phyloP scores from a whole-genome alignment of 2,113 vertebrate genomes.

The Passer domesticus region DNA sequence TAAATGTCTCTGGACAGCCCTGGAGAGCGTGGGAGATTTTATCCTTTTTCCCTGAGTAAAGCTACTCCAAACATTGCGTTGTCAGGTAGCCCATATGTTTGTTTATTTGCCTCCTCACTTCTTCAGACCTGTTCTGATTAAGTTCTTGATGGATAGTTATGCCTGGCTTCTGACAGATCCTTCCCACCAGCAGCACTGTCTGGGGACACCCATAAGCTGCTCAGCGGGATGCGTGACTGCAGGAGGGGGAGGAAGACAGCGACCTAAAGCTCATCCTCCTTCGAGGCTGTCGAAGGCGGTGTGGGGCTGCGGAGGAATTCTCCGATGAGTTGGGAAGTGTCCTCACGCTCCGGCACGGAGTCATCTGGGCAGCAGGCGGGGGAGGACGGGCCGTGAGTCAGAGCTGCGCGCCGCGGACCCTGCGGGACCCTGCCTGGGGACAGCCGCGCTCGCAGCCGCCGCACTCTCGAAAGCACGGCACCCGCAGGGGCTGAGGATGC shows the following conservation, averaged over 20 bases:
- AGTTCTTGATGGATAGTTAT: background rate
- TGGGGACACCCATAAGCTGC: background rate
- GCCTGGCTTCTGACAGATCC: background rate
- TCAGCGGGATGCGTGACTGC: background rate
- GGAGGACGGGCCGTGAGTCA: background rate
- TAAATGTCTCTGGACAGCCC: background rate
- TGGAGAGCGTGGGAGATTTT: slow-evolving; percentile 24
- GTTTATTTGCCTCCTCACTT: slow-evolving; percentile 8
- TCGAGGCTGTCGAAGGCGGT: background rate
- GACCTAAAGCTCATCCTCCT: background rate
- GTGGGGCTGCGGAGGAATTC: background rate
- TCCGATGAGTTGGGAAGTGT: background rate
- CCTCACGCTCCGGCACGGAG: background rate
- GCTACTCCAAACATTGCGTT: background rate
- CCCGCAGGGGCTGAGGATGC: background rate
- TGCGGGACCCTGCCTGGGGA: background rate
- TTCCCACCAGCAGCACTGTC: background rate
- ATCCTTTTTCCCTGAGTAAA: background rate
- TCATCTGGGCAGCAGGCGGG: background rate
- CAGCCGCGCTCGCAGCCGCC: background rate
- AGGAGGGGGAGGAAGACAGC: background rate
- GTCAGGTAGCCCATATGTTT: slow-evolving; percentile 30
- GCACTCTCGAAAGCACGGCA: fast-evolving
- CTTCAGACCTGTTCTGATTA: background rate
- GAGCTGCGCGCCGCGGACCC: background rate